Evolutionary conservation across 2,797 vertebrate species (phyloP).

Genomic region (Parotocinclus haroldoi): DNA sequence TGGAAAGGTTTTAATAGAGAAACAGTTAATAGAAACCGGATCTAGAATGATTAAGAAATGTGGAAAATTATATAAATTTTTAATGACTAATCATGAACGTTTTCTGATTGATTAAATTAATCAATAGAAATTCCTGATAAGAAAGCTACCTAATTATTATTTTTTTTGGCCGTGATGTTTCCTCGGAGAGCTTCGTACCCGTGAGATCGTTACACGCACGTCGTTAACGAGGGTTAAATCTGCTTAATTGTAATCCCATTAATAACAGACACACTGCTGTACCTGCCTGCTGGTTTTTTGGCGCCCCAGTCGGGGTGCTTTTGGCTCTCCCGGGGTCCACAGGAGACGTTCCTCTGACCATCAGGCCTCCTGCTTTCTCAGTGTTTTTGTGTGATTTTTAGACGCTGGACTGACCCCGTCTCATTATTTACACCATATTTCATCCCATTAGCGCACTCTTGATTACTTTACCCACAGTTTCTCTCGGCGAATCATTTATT

Average conservation of each 20-base stretch:
- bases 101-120: too few relatives aligned
- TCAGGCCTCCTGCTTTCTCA: conserved; percentile 1
- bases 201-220: conserved; percentile 30
- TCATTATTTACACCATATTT: conserved; percentile 49
- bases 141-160: conserved; percentile 48
- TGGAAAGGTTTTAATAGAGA: too few relatives aligned
- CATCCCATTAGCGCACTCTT: conserved; percentile 64
- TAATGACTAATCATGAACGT: too few relatives aligned
- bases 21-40: too few relatives aligned
- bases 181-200: conserved; percentile 49
- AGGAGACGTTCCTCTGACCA: conserved; percentile 18
- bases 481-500: conserved; percentile 65
- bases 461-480: conserved; percentile 70
- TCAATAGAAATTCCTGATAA: background rate
- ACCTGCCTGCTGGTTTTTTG: conserved; percentile 22
- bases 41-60: conserved; percentile 19
- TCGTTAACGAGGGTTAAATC: conserved; percentile 59
- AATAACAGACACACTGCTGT: conserved; percentile 54
- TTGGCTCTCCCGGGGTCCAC: background rate
- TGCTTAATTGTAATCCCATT: conserved; percentile 60
- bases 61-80: too few relatives aligned
- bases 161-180: conserved; percentile 41
- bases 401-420: conserved; percentile 4
- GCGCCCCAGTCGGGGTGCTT: conserved; percentile 43
- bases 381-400: background rate